Evolutionary conservation across 1,140 invertebrate species (phyloP).

Genomic region (Belonocnema kinseyi): DNA sequence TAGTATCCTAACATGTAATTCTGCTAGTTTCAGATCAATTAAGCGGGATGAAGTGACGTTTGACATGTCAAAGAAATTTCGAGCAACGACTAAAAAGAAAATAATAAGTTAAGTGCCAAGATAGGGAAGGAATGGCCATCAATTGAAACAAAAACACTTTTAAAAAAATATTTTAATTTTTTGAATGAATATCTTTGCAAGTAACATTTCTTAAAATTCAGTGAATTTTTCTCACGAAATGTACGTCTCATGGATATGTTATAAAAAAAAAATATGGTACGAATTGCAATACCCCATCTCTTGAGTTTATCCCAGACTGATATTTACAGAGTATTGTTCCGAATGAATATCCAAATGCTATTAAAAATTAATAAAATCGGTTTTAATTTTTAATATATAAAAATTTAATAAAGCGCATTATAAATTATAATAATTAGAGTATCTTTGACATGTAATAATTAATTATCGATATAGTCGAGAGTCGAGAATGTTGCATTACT

Average conservation of each 20-base stretch:
- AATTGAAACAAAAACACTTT: conserved; percentile 28
- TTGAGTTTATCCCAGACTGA: conserved; percentile 61
- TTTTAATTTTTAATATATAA: not conserved
- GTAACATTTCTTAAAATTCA: too few relatives aligned
- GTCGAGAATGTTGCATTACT: conserved; percentile 2
- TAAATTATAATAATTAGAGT: not conserved
- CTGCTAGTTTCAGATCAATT: conserved; percentile 37
- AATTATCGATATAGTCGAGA: not conserved
- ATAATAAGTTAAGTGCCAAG: conserved; percentile 23
- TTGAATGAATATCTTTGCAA: too few relatives aligned
- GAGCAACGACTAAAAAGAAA: conserved; percentile 38
- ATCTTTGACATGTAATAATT: not conserved
- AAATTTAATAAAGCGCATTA: conserved; percentile 24
- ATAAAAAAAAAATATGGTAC: conserved; percentile 52
- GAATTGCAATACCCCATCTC: conserved; percentile 63
- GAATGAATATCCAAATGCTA: conserved; percentile 69
- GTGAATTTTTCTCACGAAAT: not conserved
- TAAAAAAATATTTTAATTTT: not conserved
- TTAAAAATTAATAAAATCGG: not conserved
- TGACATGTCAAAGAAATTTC: conserved; percentile 42
- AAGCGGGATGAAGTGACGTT: conserved; percentile 37
- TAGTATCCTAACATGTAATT: conserved; percentile 43
- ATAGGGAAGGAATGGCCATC: conserved; percentile 27
- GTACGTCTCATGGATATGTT: not conserved
- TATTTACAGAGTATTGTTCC: conserved; percentile 76